These are phyloP conservation scores for Tinea trinotella DNA, from an alignment of 2,888 invertebrate species.

Conservation along the genomic window DNA sequence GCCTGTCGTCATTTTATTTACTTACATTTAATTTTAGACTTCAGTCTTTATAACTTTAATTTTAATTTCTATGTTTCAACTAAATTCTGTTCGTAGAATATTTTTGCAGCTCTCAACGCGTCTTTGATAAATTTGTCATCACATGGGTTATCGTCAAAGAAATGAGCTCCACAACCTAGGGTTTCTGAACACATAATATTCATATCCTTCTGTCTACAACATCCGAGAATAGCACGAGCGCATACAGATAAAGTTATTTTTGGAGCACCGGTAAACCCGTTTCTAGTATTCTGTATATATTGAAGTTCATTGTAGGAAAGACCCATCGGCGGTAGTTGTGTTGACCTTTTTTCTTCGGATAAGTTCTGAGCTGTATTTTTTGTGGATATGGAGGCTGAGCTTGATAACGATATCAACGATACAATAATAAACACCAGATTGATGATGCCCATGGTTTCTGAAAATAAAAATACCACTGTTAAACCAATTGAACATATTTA, in stretches of 20 bases:
- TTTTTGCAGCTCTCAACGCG: conserved; percentile 65
- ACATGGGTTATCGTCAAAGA: conserved; percentile 85
- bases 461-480: neutral
- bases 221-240: conserved; percentile 82
- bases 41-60: neutral
- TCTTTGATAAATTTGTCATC: conserved; percentile 70
- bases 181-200: conserved; percentile 79
- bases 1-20: too few relatives aligned
- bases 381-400: neutral
- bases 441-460: neutral
- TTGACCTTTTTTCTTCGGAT: neutral
- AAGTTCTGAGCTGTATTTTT: neutral
- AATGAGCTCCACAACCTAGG: conserved; percentile 79
- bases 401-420: neutral
- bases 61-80: neutral
- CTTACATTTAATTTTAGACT: neutral
- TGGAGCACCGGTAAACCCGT: conserved; percentile 30
- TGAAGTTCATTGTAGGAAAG: conserved; percentile 44
- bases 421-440: neutral
- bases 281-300: conserved; percentile 39
- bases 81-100: conserved; percentile 42
- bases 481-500: neutral
- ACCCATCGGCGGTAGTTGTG: conserved; percentile 25
- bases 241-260: conserved; percentile 69
- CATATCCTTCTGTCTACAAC: conserved; percentile 72